Base-by-base conservation (phyloP, 2,888 invertebrate species). In the Drosophila longiperda region DNA sequence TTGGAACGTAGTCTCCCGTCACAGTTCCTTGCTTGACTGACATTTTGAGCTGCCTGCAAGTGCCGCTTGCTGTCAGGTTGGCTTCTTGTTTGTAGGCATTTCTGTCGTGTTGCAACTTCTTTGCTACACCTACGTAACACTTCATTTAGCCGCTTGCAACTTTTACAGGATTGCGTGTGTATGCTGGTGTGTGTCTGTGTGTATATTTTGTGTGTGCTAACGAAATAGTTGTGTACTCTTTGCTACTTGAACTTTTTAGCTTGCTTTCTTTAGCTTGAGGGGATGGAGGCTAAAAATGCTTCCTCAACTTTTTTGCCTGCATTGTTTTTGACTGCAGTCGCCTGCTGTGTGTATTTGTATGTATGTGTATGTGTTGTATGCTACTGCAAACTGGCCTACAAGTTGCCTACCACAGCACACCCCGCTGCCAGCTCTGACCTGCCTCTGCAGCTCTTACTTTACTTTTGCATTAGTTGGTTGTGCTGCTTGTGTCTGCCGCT, bases 141-240 rank as follows among this genome's bases (percentile, higher is more conserved):
- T 81, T 87, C 77, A 87, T 87, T 85, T 82, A 71, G 76, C 66
- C 77, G 81, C 83, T 87, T 75, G 70, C 69, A 76, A 79, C 65
- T 76, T 75, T 84, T 72, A 66, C 77, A 73, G 87, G 82, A 78
- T 66, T 69, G 61, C 65, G 50, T 54, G 58, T 49, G 29, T 53
- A 20, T 40, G 34, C 29, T 42, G 32, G 7, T 42, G 12, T 60
- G 34, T 54, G 11, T 40, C 33, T 53, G 54, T 34, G 38, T 23
- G 62, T 61, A 75, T 75, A 6, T 29, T 23, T 11, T 42, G 54
- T 83, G 76, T 74, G 71, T 86, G 83, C 67, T 84, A 80, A 75
- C 81, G 70, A 85, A 85, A 85, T 87, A 85, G 85, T 85, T 85
- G 81, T 79, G 75, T 87, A 81, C 87, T 84, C 83, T 87, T 83